phyloP scores from a whole-genome alignment of 1,140 invertebrate genomes.

The Oreohelix idahoensis region DNA sequence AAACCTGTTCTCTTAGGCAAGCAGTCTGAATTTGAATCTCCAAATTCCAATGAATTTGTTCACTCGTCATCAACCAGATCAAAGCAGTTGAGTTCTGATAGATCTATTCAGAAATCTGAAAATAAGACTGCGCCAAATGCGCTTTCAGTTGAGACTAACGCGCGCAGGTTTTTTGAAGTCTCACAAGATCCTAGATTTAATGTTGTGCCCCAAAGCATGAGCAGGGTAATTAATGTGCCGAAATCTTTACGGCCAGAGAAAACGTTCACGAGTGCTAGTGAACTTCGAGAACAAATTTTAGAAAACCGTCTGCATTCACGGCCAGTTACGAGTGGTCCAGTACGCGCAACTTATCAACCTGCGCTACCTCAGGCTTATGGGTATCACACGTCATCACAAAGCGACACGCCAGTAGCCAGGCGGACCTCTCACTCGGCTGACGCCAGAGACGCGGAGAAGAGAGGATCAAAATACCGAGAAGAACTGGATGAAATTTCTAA shows the following conservation, averaged over 20 bases:
- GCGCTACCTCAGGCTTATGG: neutral
- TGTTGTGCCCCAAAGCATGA: neutral
- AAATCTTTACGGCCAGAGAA: neutral
- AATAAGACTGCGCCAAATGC: conserved; percentile 57
- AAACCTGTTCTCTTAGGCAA: conserved; percentile 37
- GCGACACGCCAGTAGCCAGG: neutral
- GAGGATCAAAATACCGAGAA: conserved; percentile 57
- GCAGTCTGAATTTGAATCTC: neutral
- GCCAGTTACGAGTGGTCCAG: neutral
- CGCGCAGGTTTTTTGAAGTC: conserved; percentile 58
- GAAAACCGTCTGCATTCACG: conserved; percentile 46
- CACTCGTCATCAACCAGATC: neutral
- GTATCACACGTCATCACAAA: neutral
- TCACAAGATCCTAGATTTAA: conserved; percentile 50
- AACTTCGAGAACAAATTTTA: conserved; percentile 44
- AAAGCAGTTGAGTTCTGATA: conserved; percentile 26
- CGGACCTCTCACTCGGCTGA: neutral
- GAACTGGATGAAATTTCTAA: conserved; percentile 60
- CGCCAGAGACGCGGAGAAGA: conserved; percentile 1
- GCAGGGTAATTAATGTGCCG: conserved; percentile 7
- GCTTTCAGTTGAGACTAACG: conserved; percentile 56
- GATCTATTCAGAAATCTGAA: conserved; percentile 25
- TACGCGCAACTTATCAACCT: neutral
- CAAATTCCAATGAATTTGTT: neutral
- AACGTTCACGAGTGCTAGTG: conserved; percentile 21